Evolutionary conservation across 2,113 vertebrate genomes (phyloP), one percentile per base, ranked within the genome.

Genomic region (Oncorhynchus nerka): DNA sequence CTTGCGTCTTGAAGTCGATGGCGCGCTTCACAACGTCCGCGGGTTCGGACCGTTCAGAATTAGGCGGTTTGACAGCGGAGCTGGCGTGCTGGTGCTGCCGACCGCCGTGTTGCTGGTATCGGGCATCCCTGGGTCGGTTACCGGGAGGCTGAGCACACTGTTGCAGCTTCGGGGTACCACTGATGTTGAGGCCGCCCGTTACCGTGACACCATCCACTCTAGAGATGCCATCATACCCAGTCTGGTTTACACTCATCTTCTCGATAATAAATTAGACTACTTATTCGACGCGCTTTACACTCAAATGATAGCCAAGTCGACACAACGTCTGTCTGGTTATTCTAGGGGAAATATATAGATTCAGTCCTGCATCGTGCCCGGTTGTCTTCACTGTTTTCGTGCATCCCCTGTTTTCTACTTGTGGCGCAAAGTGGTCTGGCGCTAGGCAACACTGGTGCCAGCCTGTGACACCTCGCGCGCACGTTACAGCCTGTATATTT

Each of bases 1-100:
- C 97, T 87, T 99, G 95, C 89, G 94, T 92, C 94, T 98, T 97
- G 93, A 99, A 99, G 90, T 97, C 97, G 85, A 96, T 90, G 68
- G 97, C 96, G 59, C 97, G 92, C 71, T 92, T 92, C 86, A 99
- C 94, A 61, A 94, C 94, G 81, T 97, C 96, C 22, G 89, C 91
- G 0, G 92, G 92, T 76, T 93, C 92, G 61, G 86, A 86, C 72
- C 86, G 92, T 76, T 93, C 92, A 57, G 86, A 86, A 74, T 87
- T 88, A 5, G 87, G 84, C 24, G 91, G 89, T 16, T 89, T 92
- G 9, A 91, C 86, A 87, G 91, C 79, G 65, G 90, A 81, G 15
- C 84, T 88, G 4, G 86, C 87, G 72, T 90, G 88, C 77, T 89
- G 87, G 72, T 90, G 88, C 78, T 89, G 87, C 78, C 85, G 78